phyloP scores from a whole-genome alignment of 2,113 vertebrate genomes.

The Ptyas mucosa region DNA sequence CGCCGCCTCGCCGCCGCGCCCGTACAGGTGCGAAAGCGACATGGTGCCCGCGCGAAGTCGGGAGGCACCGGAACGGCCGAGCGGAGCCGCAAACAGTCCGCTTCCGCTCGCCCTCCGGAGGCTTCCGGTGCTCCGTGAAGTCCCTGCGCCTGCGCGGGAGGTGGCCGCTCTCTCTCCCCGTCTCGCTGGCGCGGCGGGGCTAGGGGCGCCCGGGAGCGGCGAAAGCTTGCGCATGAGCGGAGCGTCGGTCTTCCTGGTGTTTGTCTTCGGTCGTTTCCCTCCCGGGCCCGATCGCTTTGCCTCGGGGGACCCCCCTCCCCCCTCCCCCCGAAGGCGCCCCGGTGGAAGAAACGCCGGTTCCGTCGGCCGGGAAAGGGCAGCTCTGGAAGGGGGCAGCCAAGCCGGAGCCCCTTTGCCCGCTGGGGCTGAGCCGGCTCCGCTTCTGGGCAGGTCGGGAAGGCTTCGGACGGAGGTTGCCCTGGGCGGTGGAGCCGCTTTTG shows the following conservation, averaged over 20 bases:
- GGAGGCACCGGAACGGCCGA: not conserved
- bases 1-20: slow-evolving; percentile 67
- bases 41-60: slow-evolving; percentile 54
- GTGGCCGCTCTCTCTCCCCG: not conserved
- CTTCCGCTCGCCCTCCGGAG: not conserved
- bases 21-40: slow-evolving; percentile 94
- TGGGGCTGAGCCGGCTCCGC: too few species aligned
- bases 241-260: not conserved
- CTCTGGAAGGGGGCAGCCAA: too few species aligned
- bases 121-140: not conserved
- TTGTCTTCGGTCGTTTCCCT: too few species aligned
- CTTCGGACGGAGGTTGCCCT: too few species aligned
- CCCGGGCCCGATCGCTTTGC: too few species aligned
- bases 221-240: not conserved
- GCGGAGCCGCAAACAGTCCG: not conserved
- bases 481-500: too few species aligned
- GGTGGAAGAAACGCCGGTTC: too few species aligned
- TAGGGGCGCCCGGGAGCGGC: not conserved
- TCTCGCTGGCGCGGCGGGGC: not conserved
- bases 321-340: too few species aligned
- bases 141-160: not conserved
- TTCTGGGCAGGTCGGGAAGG: too few species aligned
- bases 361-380: too few species aligned
- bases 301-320: too few species aligned
- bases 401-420: too few species aligned